phyloP scores from a whole-genome alignment of 2,888 invertebrate species.

The Chrysina gloriosa region DNA sequence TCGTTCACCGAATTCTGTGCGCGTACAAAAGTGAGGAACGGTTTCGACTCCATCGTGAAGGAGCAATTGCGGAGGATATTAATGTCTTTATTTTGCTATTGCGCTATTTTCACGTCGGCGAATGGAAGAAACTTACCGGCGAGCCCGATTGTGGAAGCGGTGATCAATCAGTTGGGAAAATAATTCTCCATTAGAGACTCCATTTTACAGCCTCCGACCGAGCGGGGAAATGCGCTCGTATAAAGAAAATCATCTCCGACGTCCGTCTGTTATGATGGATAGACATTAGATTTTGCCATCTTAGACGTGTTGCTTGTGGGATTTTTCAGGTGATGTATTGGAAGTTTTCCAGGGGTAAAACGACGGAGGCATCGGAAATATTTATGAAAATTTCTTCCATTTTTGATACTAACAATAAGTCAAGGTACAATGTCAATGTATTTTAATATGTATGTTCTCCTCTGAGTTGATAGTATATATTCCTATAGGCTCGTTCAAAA shows the following conservation, averaged over 20 bases:
- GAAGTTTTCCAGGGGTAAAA: background rate
- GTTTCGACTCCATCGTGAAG: too few species aligned
- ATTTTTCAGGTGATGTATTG: slow-evolving; percentile 29
- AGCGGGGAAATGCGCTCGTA: background rate
- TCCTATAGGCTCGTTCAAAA: too few species aligned
- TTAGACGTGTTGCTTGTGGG: background rate
- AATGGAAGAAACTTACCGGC: slow-evolving; percentile 6
- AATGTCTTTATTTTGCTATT: background rate
- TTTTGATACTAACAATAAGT: too few species aligned
- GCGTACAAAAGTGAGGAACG: too few species aligned
- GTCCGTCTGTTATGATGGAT: slow-evolving; percentile 25
- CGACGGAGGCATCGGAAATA: too few species aligned
- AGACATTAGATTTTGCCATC: slow-evolving; percentile 16
- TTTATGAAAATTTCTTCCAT: too few species aligned
- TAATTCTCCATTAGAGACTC: slow-evolving; percentile 21
- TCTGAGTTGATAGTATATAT: too few species aligned
- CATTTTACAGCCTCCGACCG: background rate
- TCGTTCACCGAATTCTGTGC: too few species aligned
- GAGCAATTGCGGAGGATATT: too few species aligned
- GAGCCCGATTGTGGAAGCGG: background rate
- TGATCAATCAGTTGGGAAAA: slow-evolving; percentile 26
- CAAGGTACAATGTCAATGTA: too few species aligned
- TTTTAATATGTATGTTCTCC: too few species aligned
- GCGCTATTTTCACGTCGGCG: slow-evolving; percentile 8
- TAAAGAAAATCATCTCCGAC: background rate